Conservation (phyloP, 2,888 invertebrate species). For the Melanotus villosus region DNA sequence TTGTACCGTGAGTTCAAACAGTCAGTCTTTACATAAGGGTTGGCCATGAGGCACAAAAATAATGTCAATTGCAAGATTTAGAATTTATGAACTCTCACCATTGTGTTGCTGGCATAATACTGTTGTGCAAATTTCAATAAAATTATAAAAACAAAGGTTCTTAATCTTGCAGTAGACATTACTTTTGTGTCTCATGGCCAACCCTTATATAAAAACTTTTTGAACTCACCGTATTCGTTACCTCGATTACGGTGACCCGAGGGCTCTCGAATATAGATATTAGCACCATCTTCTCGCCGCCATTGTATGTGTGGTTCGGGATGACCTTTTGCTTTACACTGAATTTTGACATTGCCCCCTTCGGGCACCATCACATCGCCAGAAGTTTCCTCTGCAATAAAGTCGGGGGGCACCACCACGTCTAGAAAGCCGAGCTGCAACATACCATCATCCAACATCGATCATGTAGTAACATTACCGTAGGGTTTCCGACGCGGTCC, state of each 20-base stretch:
- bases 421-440: slow-evolving; percentile 86
- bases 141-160: no score
- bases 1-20: no score
- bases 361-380: slow-evolving; percentile 91
- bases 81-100: no score
- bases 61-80: no score
- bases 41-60: no score
- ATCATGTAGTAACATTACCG: slow-evolving; percentile 35
- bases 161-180: no score
- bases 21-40: no score
- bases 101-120: no score
- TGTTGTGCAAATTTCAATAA: no score
- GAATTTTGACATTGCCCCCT: slow-evolving; percentile 79
- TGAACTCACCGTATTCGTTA: no score
- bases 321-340: slow-evolving; percentile 83
- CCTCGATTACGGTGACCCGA: slow-evolving; percentile 66
- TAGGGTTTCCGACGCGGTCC: slow-evolving; percentile 39
- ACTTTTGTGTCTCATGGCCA: no score
- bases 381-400: slow-evolving; percentile 88
- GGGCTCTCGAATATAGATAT: slow-evolving; percentile 83
- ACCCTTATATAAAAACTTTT: no score
- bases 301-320: slow-evolving; percentile 86
- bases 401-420: slow-evolving; percentile 93
- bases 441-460: slow-evolving; percentile 46
- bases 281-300: slow-evolving; percentile 87